Evolutionary conservation across 2,113 vertebrate species (phyloP), one percentile per base, ranked within the genome.

Genomic region (Eurypyga helias): DNA sequence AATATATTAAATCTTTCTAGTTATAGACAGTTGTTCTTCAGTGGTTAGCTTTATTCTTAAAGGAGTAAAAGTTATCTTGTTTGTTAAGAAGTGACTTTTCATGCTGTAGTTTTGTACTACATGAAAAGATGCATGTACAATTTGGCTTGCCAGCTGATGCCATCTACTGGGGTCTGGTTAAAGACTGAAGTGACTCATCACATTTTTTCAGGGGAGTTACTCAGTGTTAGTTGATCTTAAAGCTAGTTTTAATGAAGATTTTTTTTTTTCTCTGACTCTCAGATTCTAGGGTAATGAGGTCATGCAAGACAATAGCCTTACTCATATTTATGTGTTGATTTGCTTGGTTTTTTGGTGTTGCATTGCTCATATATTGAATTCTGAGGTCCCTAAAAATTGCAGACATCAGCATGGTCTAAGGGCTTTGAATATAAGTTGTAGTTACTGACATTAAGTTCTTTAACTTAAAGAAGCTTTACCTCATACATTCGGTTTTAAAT

Each of bases 111-210:
- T 86, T 55, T 7, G 8, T n/a, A 24, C 34, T 62, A 21, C 25
- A 9, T 19, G 54, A 87, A 72, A 49, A 76, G 26, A 15, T 24
- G 13, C 2, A 2, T 15, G 31, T 29, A 41, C 55, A 43, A 33
- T 71, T 91, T 94, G 78, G 23, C 67, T 93, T 71, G 88, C 82
- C 82, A 90, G 66, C 71, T 96, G 85, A 96, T 94, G 95, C 95
- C 92, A 96, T 83, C 96, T 97, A 10, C 92, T 95, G 96, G 92
- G 90, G n/a, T 57, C 67, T 94, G 55, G 13, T 60, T 92, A 87
- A 69, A 88, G 78, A 77, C 54, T 54, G 45, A 77, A 90, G 58
- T 73, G 58, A 77, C 72, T 80, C 15, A 51, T 33, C 77, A 43
- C 23, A 31, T 60, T 82, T 78, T 83, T 58, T n/a, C 29, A 41